These are phyloP conservation scores for Leptopilina boulardi DNA, from an alignment of 1,140 invertebrate species.

Conservation along the genomic window DNA sequence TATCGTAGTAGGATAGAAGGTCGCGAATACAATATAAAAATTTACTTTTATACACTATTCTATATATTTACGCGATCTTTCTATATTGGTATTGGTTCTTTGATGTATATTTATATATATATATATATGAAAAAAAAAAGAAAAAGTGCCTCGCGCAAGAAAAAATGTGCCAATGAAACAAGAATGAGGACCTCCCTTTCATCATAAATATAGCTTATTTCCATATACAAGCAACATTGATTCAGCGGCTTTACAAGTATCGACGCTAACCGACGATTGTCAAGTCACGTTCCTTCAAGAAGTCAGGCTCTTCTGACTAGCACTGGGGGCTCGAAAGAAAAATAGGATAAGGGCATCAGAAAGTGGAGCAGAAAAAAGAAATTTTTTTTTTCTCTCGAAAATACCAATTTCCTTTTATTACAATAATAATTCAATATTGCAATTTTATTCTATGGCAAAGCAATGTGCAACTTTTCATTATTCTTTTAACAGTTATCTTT, in stretches of 20 bases:
- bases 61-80: not conserved
- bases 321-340: not conserved
- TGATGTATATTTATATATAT: not conserved
- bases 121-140: not conserved
- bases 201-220: constrained; percentile 56
- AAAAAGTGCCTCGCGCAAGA: constrained; percentile 44
- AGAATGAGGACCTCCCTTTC: constrained; percentile 54
- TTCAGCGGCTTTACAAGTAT: constrained; percentile 60
- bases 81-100: not conserved
- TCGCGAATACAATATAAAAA: not conserved
- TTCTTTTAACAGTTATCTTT: no score
- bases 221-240: constrained; percentile 50
- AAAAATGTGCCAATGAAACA: constrained; percentile 48
- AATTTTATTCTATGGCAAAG: not conserved
- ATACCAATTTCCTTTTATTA: not conserved
- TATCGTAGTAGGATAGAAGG: not conserved
- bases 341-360: not conserved
- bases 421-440: not conserved
- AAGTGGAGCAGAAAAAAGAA: not conserved
- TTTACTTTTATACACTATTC: not conserved
- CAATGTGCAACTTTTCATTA: no score
- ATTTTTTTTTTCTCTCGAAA: not conserved
- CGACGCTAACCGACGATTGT: constrained; percentile 51
- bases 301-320: constrained; percentile 30
- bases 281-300: constrained; percentile 57